Evolutionary conservation across 2,888 invertebrate species (phyloP).

Genomic region (Platypus cylindrus): DNA sequence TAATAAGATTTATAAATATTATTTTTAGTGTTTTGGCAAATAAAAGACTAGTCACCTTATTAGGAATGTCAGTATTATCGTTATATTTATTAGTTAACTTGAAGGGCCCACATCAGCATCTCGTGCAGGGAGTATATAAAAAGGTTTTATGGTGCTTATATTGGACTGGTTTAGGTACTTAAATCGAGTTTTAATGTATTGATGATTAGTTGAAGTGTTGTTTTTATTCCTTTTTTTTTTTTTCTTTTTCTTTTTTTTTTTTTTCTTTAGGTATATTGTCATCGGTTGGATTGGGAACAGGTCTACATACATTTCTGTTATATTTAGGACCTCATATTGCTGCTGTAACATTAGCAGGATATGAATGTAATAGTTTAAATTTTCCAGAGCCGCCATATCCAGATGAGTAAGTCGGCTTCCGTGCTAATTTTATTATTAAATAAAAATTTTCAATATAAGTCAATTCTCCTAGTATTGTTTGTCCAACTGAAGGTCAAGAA

Average conservation of each 20-base stretch:
- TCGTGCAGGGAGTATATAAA: slow-evolving; percentile 40
- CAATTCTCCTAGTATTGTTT: slow-evolving; percentile 62
- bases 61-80: slow-evolving; percentile 38
- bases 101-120: slow-evolving; percentile 51
- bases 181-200: no score
- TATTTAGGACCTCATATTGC: slow-evolving; percentile 99
- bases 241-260: no score
- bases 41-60: slow-evolving; percentile 41
- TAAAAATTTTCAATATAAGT: neutral
- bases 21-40: slow-evolving; percentile 50
- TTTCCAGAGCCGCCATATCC: slow-evolving; percentile 99
- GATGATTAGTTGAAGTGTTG: no score
- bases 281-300: slow-evolving; percentile 95
- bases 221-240: no score
- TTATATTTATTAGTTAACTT: slow-evolving; percentile 44
- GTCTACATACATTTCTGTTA: slow-evolving; percentile 94
- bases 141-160: slow-evolving; percentile 33
- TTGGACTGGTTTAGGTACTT: slow-evolving; percentile 33
- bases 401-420: slow-evolving; percentile 59
- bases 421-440: neutral
- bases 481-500: slow-evolving; percentile 55
- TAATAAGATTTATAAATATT: slow-evolving; percentile 15
- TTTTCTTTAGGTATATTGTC: slow-evolving; percentile 71
- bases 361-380: slow-evolving; percentile 88
- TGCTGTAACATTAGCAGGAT: slow-evolving; percentile 93